Conservation (phyloP, 2,113 vertebrate genomes). For the Myanophis thanlyinensis region DNA sequence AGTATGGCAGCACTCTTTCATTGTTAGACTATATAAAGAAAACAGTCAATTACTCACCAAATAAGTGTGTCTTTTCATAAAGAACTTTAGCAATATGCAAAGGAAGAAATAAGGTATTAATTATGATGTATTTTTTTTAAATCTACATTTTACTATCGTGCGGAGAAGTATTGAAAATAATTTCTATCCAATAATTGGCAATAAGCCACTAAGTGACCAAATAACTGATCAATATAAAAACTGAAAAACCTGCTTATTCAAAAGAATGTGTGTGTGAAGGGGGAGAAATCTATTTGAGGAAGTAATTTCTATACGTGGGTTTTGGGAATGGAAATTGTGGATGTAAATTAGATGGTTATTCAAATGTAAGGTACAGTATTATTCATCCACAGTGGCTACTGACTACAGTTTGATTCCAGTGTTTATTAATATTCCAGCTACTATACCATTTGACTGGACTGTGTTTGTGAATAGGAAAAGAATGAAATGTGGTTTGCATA, state of each 20-base stretch:
- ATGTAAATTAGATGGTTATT: neutral
- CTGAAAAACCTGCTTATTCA: neutral
- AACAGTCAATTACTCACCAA: constrained; percentile 48
- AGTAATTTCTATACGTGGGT: neutral
- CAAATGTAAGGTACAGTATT: neutral
- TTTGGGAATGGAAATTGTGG: neutral
- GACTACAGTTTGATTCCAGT: neutral
- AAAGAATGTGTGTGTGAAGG: neutral
- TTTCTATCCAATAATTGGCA: neutral
- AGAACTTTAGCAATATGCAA: constrained; percentile 53
- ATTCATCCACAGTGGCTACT: neutral
- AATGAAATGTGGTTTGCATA: neutral
- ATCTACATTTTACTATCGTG: neutral
- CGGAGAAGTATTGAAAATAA: neutral
- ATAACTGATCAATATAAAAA: neutral
- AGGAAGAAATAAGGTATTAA: constrained; percentile 31
- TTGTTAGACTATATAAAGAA: neutral
- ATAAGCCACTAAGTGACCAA: neutral
- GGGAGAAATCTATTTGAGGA: neutral
- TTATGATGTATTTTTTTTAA: neutral
- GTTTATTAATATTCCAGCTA: neutral
- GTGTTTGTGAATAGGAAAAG: neutral
- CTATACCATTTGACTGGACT: neutral
- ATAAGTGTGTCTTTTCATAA: constrained; percentile 61
- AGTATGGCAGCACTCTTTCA: neutral